phyloP scores from a whole-genome alignment of 2,113 vertebrate species.

The Struthio camelus region DNA sequence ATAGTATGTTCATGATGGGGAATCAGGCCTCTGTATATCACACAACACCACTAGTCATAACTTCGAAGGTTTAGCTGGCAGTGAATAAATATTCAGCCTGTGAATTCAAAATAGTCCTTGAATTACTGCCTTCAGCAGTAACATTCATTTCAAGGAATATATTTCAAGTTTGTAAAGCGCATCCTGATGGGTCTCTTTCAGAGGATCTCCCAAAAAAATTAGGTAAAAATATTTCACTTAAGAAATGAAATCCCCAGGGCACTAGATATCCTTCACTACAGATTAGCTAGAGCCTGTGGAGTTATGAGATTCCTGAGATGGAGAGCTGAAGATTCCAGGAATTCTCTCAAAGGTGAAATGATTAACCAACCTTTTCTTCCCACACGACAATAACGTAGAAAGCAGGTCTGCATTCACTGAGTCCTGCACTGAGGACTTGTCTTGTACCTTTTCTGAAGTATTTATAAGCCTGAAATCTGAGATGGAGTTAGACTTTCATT shows the following conservation, averaged over 20 bases:
- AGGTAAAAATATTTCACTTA: background rate
- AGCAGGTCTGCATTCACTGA: background rate
- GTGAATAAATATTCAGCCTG: background rate
- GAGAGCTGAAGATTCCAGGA: constrained; percentile 66
- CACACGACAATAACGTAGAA: background rate
- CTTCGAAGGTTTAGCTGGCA: constrained; percentile 11
- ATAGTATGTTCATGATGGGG: background rate
- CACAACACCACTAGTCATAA: constrained; percentile 18
- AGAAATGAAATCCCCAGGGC: constrained; percentile 29
- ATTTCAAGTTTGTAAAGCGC: background rate
- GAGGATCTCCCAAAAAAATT: background rate
- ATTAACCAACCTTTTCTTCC: constrained; percentile 44
- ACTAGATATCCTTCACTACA: background rate
- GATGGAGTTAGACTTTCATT: background rate
- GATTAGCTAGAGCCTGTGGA: constrained; percentile 41
- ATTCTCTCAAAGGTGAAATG: constrained; percentile 71
- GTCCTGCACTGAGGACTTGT: background rate
- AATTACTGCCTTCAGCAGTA: background rate
- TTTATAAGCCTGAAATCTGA: background rate
- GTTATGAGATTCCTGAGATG: constrained; percentile 58
- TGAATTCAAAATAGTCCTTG: constrained; percentile 47
- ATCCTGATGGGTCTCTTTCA: background rate
- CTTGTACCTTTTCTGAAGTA: background rate
- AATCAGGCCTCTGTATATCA: background rate
- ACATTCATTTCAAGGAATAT: background rate